A percentile compares a stretch with the other conserved stretches of the same genome.
These are phyloP conservation scores for Andrena hattorfiana DNA, from an alignment of 2,888 invertebrate genomes.

Conservation along the genomic window DNA sequence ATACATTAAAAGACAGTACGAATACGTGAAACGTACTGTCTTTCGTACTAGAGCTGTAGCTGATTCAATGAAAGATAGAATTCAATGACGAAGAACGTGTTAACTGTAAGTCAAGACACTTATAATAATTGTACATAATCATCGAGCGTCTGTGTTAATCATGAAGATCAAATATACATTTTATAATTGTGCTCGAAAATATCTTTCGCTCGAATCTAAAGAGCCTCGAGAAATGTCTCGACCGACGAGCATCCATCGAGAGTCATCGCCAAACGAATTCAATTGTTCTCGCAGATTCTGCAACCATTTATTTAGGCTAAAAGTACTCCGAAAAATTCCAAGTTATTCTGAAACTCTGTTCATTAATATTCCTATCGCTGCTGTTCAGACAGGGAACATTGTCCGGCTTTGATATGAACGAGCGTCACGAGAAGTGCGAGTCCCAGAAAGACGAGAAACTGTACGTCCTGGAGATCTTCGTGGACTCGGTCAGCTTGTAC, in stretches of 20 bases:
- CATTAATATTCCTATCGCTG: neutral
- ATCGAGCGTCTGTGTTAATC: neutral
- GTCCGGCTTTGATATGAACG: slow-evolving; percentile 1
- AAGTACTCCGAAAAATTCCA: slow-evolving; percentile 18
- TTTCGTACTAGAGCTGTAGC: neutral
- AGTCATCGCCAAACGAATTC: slow-evolving; percentile 30
- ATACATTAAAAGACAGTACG: neutral
- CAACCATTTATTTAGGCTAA: slow-evolving; percentile 6
- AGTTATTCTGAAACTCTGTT: neutral
- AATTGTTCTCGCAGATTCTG: slow-evolving; percentile 33
- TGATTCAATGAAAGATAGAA: neutral
- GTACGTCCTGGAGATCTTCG: slow-evolving; percentile 51
- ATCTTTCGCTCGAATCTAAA: neutral
- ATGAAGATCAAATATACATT: slow-evolving; percentile 9
- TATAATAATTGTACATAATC: too few species aligned
- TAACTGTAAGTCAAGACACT: neutral
- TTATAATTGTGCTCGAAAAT: neutral
- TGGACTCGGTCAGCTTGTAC: slow-evolving; percentile 48
- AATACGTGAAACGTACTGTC: neutral
- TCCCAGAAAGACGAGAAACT: slow-evolving; percentile 33
- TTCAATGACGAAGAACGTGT: neutral
- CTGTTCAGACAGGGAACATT: neutral
- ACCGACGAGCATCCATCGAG: neutral
- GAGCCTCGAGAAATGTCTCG: too few species aligned
- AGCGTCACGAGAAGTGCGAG: slow-evolving; percentile 11